Evolutionary conservation across 2,797 vertebrate genomes (phyloP), one percentile per base, ranked within the genome.

Genomic region (Anisognathus igniventris): DNA sequence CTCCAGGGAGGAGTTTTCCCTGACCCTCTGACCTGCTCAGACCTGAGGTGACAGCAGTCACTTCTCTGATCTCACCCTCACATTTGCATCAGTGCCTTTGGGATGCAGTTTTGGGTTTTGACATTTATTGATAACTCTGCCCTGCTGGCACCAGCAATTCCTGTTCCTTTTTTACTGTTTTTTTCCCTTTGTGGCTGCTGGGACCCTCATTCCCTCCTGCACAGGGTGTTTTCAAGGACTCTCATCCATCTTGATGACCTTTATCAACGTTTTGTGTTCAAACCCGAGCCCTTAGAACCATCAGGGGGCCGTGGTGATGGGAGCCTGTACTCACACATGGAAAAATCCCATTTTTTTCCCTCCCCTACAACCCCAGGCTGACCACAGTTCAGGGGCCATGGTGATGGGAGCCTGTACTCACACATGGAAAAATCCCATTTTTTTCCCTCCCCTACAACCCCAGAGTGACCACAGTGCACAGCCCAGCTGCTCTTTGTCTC

Each of bases 231-330:
- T 0, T 22, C 66, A 31, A 65, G 80, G 72, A 20, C 24, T 1
- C 6, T 2, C 66, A 53, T 93, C 73, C 68, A 19, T 93, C 89
- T 45, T 7, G 54, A 15, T 70, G 85, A 44, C 72, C 57, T 91
- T 75, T 81, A 33, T 64, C 66, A 66, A 10, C 1, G 0, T 1
- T 0, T 0, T 24, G n/a, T 44, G 1, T 35, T 71, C 85, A 22
- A 85, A 66, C 33, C 66, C 2, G 62, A 88, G 65, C 70, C 86
- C 45, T 86, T 6, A 6, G 12, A 40, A 0, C 18, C 1, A 2
- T 27, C 77, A 14, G 33, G 20, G 48, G 37, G 27, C 53, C 1
- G 4, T 17, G 37, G 9, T 64, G 82, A 40, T 44, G 57, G 9
- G 11, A 74, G 1, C 30, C 28, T 40, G 7, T 24, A 14, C 53